Evolutionary conservation across 1,140 invertebrate species (phyloP), one percentile per base, ranked within the genome.

Genomic region (Bicyclus anynana): DNA sequence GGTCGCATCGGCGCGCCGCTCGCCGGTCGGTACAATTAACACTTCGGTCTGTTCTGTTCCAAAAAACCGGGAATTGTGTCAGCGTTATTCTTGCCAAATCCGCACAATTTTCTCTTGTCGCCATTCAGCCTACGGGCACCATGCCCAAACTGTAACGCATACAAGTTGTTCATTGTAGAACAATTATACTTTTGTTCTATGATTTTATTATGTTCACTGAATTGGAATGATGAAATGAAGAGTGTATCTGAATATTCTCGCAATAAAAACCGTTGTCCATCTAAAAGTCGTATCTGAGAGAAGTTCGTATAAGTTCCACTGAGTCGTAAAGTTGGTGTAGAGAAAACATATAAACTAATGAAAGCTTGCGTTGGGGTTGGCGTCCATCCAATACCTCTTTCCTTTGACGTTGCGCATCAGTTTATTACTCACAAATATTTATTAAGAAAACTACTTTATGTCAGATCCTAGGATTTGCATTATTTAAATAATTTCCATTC

Each of bases 21-120:
- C 29, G 40, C 65, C 33, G 58, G 65, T 68, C 62, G 65, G 65
- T 67, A 69, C 70, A 72, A 82, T 80, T 80, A 80, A 66, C 67
- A 72, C 69, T 63, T 47, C 55, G 64, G 54, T 74, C 52, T 64
- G 60, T 47, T 60, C 62, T 13, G 44, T 44, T 48, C 48, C 37
- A 53, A 67, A 71, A 63, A 61, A n/a, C n/a, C 64, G 62, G 53
- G 69, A 62, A 55, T 13, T 65, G 59, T 61, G 64, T 78, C 69
- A 74, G 63, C 68, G 53, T 20, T 59, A 60, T 69, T 71, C 62
- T 60, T 74, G 65, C 75, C 68, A 74, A 74, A 69, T 57, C 37
- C 35, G 46, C 48, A 57, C 60, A 40, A 50, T 65, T 66, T 56
- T 53, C 44, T 37, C 57, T 48, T 49, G 52, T 54, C 59, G 59